Base-by-base conservation (phyloP, 2,113 vertebrate genomes). In the Coreoperca whiteheadi region DNA sequence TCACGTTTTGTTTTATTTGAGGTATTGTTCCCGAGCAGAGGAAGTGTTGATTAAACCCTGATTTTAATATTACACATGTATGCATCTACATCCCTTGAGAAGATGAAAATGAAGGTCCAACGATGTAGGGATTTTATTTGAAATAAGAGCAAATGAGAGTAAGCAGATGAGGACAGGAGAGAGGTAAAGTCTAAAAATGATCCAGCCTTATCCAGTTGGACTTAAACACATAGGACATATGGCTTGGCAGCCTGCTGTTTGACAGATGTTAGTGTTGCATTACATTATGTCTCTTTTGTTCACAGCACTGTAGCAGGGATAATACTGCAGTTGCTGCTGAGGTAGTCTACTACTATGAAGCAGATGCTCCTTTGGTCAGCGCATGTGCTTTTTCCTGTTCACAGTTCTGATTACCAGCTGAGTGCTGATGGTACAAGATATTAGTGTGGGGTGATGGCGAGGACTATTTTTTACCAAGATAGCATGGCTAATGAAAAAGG, bases 241-340 rank as follows among this genome's bases (percentile, higher is more conserved):
- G 69, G 70, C 43, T 76, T 28, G 18, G 66, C 48, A 37, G 54
- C 50, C 39, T 56, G 80, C 69, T 65, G 53, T 74, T 43, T 23
- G 50, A 69, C 82, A 87, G 79, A 89, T 86, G 77, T 79, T 72
- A 48, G 34, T 48, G 82, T 82, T 81, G 76, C 54, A 25, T 82
- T 64, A 46, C 41, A 73, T 78, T 60, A 82, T 61, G 60, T 84
- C 57, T 74, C 74, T 73, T 68, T 70, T 74, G 69, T 81, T 87
- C 77, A 59, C 70, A 25, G 66, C 57, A 8, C 78, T 76, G 79
- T 12, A 37, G 60, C 59, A 15, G 63, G 25, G 53, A 54, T 53
- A 43, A 34, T 59, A 8, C 70, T 70, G 69, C 64, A 59, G 70
- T 64, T 51, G 32, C 51, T 86, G 70, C 77, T 76, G 73, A 83